Evolutionary conservation across 2,113 vertebrate species (phyloP).

Genomic region (Otolemur garnettii): DNA sequence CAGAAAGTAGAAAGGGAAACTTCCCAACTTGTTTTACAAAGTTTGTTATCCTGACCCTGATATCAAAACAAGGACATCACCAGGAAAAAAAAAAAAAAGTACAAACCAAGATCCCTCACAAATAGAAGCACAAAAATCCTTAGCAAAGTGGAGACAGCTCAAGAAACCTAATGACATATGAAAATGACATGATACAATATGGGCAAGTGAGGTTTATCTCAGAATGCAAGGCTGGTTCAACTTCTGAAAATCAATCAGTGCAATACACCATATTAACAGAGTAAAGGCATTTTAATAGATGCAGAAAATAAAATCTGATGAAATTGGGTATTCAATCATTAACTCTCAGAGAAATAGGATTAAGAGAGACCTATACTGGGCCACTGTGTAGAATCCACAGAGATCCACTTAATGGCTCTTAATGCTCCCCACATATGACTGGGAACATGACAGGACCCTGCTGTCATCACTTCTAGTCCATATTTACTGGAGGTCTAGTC

Average conservation of each 20-base stretch:
- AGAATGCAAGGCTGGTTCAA: neutral
- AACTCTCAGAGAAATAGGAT: neutral
- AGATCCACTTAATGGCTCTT: accelerated
- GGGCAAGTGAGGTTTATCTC: neutral
- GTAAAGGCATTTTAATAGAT: neutral
- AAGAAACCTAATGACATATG: neutral
- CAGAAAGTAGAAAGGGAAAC: neutral
- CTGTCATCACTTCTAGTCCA: accelerated
- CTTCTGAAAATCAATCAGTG: neutral
- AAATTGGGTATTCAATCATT: neutral
- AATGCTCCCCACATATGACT: accelerated
- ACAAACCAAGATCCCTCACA: no score
- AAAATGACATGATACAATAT: accelerated
- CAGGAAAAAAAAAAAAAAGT: neutral
- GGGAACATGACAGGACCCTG: neutral
- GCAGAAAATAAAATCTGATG: neutral
- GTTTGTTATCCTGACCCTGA: neutral
- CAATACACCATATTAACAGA: neutral
- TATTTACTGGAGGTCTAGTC: no score
- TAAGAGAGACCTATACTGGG: neutral
- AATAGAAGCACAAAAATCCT: neutral
- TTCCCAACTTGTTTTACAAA: no score
- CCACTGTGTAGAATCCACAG: accelerated
- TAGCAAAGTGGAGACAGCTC: neutral
- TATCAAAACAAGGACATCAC: neutral